A percentile compares a stretch with the other conserved stretches of the same genome.
Conservation (phyloP, 2,888 invertebrate genomes). For the Microchrysa polita region DNA sequence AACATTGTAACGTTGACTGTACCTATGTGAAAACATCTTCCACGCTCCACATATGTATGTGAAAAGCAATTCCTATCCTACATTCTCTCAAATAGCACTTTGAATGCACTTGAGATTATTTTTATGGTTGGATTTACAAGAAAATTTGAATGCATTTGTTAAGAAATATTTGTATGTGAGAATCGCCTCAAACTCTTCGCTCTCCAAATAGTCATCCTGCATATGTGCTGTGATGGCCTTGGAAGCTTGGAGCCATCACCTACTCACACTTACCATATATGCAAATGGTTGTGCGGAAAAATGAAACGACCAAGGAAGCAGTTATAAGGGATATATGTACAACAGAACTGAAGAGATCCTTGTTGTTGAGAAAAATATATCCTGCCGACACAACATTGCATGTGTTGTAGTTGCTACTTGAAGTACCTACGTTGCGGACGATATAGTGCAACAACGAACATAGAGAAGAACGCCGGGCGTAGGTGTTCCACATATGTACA, state of each 20-base stretch:
- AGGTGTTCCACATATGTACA: not conserved
- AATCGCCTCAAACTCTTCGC: slow-evolving; percentile 1
- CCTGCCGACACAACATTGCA: slow-evolving; percentile 10
- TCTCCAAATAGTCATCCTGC: too few species aligned
- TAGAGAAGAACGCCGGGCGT: not conserved
- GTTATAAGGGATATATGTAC: not conserved
- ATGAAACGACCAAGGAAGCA: slow-evolving; percentile 3
- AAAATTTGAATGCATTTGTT: slow-evolving; percentile 50
- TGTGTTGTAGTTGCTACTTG: not conserved
- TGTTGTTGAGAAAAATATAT: slow-evolving; percentile 14
- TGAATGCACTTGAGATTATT: slow-evolving; percentile 46
- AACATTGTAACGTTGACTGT: not conserved
- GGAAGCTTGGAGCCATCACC: slow-evolving; percentile 6
- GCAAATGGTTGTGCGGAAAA: slow-evolving; percentile 17
- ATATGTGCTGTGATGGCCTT: slow-evolving; percentile 7
- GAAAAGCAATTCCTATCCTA: slow-evolving; percentile 3
- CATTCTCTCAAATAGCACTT: not conserved
- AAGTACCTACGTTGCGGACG: slow-evolving; percentile 10
- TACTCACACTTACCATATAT: not conserved
- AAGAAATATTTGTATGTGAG: slow-evolving; percentile 42
- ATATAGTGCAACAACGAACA: not conserved
- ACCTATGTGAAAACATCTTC: not conserved
- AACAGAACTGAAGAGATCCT: slow-evolving; percentile 2
- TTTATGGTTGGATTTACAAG: slow-evolving; percentile 50
- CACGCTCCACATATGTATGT: not conserved